A percentile compares a stretch with the other conserved stretches of the same genome.
These are phyloP conservation scores for Parazoanthus swiftii DNA, from an alignment of 92 coral and sea anemone species.

Conservation along the genomic window DNA sequence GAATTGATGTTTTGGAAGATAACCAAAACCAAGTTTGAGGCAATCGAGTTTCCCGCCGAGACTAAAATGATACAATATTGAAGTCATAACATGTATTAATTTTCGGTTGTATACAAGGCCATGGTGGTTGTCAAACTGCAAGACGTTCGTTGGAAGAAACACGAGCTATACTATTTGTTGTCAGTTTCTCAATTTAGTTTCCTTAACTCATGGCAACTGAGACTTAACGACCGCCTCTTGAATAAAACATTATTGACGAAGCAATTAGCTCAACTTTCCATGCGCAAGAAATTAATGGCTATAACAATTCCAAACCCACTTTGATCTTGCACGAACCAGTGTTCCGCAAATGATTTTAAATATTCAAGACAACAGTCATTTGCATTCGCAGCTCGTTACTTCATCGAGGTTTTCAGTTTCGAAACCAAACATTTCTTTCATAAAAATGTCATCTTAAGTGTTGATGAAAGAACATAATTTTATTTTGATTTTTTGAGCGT, in stretches of 20 bases:
- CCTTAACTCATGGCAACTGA: neutral
- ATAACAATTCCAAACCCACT: slow-evolving; percentile 1
- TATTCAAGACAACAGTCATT: neutral
- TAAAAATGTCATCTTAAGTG: neutral
- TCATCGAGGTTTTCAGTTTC: neutral
- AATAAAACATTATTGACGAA: slow-evolving; percentile 22
- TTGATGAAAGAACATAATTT: neutral
- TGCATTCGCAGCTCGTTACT: neutral
- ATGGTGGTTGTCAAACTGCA: slow-evolving; percentile 14
- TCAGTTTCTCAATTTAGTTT: neutral
- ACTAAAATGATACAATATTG: neutral
- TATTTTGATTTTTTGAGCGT: neutral
- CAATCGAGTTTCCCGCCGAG: neutral
- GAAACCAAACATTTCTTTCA: neutral
- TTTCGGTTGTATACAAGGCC: neutral
- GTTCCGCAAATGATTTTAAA: neutral
- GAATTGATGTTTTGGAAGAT: neutral
- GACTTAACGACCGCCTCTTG: neutral
- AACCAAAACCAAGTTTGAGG: neutral
- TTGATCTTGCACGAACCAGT: neutral
- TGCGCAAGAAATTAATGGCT: neutral
- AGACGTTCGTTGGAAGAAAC: neutral
- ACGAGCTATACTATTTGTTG: neutral
- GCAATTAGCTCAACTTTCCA: neutral
- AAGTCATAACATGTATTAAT: slow-evolving; percentile 8